Base-by-base conservation (phyloP, 2,797 vertebrate genomes). In the Siniperca scherzeri region DNA sequence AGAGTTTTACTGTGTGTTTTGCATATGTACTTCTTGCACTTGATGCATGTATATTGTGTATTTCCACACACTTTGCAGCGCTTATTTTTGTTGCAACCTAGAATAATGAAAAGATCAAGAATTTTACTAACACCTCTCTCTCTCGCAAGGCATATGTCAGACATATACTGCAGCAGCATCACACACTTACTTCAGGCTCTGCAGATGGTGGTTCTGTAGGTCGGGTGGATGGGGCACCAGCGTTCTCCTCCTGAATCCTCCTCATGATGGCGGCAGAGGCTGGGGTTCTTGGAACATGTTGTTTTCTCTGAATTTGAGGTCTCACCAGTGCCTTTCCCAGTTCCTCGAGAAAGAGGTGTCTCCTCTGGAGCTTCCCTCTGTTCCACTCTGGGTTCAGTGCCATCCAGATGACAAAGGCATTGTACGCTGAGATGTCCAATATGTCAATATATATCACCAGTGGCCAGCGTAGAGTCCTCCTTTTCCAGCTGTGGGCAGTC, bases 351-450 rank as follows among this genome's bases (percentile, higher is more conserved):
- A 87, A 84, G 50, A 83, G 60, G 1, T 8, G 27, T 70, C 77
- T 78, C 70, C 11, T 87, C 61, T 89, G 77, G 19, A 88, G 79
- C 86, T 73, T 89, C 57, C 71, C 60, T 70, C 48, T 77, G 61
- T 77, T 82, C 75, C 75, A 82, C 5, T 86, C 65, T 86, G 69
- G 50, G 25, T 80, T 89, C 78, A 89, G 22, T 59, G 83, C 69
- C 82, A 81, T 83, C 80, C 74, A 82, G 12, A 74, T 48, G 57
- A 87, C 78, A 57, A 74, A 83, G 13, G 46, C 9, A 8, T 84
- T 85, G 80, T 80, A 84, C 0, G 27, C 57, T 6, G 70, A 86
- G 73, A 72, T 80, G 62, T 74, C 83, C 59, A 80, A 56, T 2
- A 80, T 80, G 50, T 72, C 17, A 30, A 50, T 70, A 25, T 66